A percentile compares a stretch with the other conserved stretches of the same genome.
These are phyloP conservation scores for Stenurella melanura DNA, from an alignment of 2,888 invertebrate species.

Conservation along the genomic window DNA sequence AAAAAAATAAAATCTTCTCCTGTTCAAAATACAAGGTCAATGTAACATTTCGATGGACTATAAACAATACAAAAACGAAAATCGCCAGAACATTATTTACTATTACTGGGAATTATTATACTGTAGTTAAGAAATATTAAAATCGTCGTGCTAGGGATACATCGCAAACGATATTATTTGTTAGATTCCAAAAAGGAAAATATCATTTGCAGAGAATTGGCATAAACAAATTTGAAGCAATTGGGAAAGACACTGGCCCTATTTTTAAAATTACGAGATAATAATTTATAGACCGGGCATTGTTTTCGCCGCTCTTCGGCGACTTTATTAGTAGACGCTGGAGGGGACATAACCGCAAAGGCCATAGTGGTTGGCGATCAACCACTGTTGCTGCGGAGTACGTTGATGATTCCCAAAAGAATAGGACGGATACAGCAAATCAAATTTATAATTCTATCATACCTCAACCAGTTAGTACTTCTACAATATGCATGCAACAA, in stretches of 20 bases:
- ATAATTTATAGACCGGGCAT: neutral
- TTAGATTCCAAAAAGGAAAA: conserved; percentile 3
- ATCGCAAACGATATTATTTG: neutral
- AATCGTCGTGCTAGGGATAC: neutral
- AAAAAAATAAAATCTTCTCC: too few relatives aligned
- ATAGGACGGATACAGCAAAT: neutral
- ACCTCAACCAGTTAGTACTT: neutral
- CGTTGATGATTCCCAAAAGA: neutral
- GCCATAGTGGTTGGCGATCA: neutral
- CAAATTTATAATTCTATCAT: neutral
- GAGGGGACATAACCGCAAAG: neutral
- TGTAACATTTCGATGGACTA: too few relatives aligned
- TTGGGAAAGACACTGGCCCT: conserved; percentile 1
- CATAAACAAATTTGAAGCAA: conserved; percentile 1
- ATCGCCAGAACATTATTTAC: neutral
- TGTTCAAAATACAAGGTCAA: too few relatives aligned
- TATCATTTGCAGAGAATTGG: neutral
- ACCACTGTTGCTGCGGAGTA: conserved; percentile 1
- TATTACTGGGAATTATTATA: neutral
- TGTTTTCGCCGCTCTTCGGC: conserved; percentile 5
- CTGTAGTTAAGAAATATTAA: neutral
- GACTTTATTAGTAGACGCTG: neutral
- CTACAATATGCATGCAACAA: neutral
- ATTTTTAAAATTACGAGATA: neutral
- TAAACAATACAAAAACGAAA: conserved; percentile 1